phyloP scores from a whole-genome alignment of 2,113 vertebrate genomes.

The Orycteropus afer region DNA sequence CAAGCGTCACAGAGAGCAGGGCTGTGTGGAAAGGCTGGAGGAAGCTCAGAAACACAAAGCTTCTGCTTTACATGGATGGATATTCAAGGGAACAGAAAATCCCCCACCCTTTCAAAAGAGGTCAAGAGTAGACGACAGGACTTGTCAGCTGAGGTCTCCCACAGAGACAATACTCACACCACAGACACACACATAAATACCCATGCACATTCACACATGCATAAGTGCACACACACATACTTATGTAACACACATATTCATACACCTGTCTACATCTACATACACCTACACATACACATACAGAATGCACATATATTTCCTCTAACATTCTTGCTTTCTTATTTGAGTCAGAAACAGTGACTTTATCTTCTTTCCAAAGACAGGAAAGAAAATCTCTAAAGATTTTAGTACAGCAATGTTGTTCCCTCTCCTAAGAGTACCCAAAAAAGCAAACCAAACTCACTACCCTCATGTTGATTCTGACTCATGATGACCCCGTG shows the following conservation, averaged over 20 bases:
- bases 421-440: too few relatives aligned
- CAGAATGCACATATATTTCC: neutral
- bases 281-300: neutral
- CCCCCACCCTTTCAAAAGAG: conserved; percentile 20
- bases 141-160: neutral
- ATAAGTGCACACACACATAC: neutral
- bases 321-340: neutral
- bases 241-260: neutral
- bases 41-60: conserved; percentile 6
- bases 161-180: neutral
- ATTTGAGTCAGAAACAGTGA: neutral
- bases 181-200: neutral
- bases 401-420: neutral
- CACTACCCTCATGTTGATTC: too few relatives aligned
- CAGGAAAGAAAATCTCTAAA: neutral
- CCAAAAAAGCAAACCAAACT: neutral
- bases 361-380: neutral
- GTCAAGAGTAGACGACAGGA: conserved; percentile 30
- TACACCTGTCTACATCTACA: neutral
- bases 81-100: neutral
- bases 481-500: too few relatives aligned
- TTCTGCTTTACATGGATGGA: neutral
- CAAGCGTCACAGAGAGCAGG: conserved; percentile 30
- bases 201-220: neutral
- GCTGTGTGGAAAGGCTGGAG: neutral